A percentile compares a stretch with the other conserved stretches of the same genome.
Conservation (phyloP, 1,140 invertebrate species). For the Diploscapter pachys region DNA sequence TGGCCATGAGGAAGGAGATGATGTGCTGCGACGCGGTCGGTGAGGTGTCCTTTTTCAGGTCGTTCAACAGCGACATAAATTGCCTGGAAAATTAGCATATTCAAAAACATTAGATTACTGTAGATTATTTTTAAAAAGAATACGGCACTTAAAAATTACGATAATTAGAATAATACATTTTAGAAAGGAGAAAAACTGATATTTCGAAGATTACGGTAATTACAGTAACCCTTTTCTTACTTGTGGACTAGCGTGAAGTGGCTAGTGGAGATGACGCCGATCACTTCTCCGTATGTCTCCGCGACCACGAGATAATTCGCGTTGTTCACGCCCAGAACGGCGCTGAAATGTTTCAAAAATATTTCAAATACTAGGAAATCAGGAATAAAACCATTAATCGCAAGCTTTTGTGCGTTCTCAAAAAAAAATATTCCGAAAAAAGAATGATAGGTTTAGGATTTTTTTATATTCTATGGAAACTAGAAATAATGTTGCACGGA, state of each 20-base stretch:
- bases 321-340: conserved; percentile 85
- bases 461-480: not conserved
- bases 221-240: conserved; percentile 63
- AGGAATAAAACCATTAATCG: not conserved
- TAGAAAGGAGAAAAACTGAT: conserved; percentile 59
- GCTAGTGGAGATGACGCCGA: conserved; percentile 89
- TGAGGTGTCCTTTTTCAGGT: conserved; percentile 69
- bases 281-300: conserved; percentile 95
- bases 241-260: conserved; percentile 52
- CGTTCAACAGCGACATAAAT: conserved; percentile 12
- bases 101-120: not conserved
- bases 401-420: not conserved
- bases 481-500: too few relatives aligned
- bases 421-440: not conserved
- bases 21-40: conserved; percentile 79
- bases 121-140: not conserved
- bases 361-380: not conserved
- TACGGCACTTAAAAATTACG: not conserved
- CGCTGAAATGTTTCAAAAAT: conserved; percentile 62
- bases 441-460: conserved; percentile 35
- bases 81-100: not conserved
- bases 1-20: conserved; percentile 94
- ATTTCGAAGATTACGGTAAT: conserved; percentile 90
- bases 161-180: not conserved
- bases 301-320: conserved; percentile 92